Percentiles rank a stretch among this genome's conserved stretches.
Evolutionary conservation across 2,888 invertebrate species (phyloP).

Genomic region (Machimus atricapillus): DNA sequence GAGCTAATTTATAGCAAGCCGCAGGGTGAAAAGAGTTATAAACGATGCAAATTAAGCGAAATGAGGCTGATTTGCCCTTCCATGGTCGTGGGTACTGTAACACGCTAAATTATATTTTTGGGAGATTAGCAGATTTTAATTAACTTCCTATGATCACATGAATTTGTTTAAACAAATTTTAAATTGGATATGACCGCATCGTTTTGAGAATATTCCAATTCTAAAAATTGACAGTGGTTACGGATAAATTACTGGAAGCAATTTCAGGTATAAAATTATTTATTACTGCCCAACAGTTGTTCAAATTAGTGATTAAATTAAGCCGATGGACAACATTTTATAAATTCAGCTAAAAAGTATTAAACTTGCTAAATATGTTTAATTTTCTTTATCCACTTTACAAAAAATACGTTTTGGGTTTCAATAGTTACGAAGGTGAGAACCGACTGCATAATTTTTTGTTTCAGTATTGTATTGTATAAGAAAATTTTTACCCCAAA

Average conservation of each 20-base stretch:
- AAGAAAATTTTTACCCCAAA: too few species aligned
- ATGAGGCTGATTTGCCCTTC: neutral
- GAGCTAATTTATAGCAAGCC: neutral
- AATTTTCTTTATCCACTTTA: too few species aligned
- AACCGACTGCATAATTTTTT: too few species aligned
- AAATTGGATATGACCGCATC: neutral
- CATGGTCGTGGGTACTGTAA: neutral
- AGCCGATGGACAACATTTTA: neutral
- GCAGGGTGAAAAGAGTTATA: neutral
- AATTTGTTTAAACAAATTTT: neutral
- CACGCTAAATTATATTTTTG: neutral
- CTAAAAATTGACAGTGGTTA: neutral
- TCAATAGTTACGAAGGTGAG: too few species aligned
- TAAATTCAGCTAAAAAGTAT: neutral
- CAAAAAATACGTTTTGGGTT: neutral
- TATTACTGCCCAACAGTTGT: neutral
- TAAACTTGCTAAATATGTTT: neutral
- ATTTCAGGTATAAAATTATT: neutral
- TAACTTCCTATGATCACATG: neutral
- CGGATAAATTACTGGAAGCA: neutral
- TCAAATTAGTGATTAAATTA: neutral
- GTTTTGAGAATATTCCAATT: neutral
- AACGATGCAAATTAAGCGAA: neutral
- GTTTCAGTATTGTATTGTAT: too few species aligned
- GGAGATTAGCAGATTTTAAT: constrained; percentile 2